Evolutionary conservation across 2,888 invertebrate genomes (phyloP).

Genomic region (Furcula furcula): DNA sequence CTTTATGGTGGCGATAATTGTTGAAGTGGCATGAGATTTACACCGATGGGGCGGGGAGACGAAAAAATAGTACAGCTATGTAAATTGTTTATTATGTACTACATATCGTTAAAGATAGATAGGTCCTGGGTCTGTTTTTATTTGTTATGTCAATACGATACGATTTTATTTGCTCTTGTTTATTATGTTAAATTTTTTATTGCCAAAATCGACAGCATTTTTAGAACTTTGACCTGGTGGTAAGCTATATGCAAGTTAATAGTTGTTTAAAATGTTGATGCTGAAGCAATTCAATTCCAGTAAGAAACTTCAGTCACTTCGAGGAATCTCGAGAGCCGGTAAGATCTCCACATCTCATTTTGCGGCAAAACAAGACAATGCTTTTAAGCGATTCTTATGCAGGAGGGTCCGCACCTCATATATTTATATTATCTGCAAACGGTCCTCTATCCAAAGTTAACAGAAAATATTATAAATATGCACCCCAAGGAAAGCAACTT

Average conservation of each 20-base stretch:
- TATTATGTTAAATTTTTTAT: too few species aligned
- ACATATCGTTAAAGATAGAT: conserved; percentile 28
- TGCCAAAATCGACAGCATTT: too few species aligned
- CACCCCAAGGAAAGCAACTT: conserved; percentile 32
- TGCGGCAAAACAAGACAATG: conserved; percentile 72
- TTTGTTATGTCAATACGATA: too few species aligned
- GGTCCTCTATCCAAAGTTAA: conserved; percentile 37
- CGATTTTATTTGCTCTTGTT: too few species aligned
- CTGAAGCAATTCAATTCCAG: too few species aligned
- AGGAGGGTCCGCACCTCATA: conserved; percentile 55
- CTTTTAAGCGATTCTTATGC: conserved; percentile 73
- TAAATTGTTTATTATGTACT: conserved; percentile 33
- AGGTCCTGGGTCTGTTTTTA: too few species aligned
- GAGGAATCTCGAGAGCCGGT: conserved; percentile 41
- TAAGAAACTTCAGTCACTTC: conserved; percentile 44
- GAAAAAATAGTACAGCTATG: conserved; percentile 14
- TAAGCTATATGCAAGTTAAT: too few species aligned
- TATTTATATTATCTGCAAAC: conserved; percentile 47
- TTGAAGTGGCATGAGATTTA: not conserved
- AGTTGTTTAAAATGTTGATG: too few species aligned
- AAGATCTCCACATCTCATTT: conserved; percentile 51
- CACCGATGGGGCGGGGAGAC: too few species aligned
- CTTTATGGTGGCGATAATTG: conserved; percentile 18
- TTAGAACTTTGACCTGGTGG: too few species aligned
- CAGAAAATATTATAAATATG: conserved; percentile 39